A percentile compares a stretch with the other conserved stretches of the same genome.
Evolutionary conservation across 2,888 invertebrate genomes (phyloP).

Genomic region (Volucella inflata): DNA sequence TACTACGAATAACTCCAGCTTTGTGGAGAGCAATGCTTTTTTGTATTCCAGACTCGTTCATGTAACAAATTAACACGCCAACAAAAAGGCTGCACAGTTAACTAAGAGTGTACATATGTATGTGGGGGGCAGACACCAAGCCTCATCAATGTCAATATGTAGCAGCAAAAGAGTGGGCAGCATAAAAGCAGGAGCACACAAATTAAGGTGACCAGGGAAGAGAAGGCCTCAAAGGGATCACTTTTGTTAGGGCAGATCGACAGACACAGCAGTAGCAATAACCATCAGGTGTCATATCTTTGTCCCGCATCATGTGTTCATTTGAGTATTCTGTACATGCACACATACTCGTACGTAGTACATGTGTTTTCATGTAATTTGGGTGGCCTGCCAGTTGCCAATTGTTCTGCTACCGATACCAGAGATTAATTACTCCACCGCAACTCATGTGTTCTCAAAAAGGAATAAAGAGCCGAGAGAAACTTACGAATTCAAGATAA

Average conservation of each 20-base stretch:
- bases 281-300: slow-evolving; percentile 42
- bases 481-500: slow-evolving; percentile 27
- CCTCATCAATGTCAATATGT: slow-evolving; percentile 51
- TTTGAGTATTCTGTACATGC: not conserved
- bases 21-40: slow-evolving; percentile 34
- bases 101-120: not conserved
- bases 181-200: not conserved
- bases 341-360: not conserved
- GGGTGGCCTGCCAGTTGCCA: slow-evolving; percentile 51
- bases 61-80: slow-evolving; percentile 71
- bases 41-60: slow-evolving; percentile 53
- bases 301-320: not conserved
- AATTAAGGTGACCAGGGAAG: slow-evolving; percentile 31
- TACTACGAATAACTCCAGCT: not conserved
- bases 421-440: slow-evolving; percentile 41
- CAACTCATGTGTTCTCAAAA: not conserved
- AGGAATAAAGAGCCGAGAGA: not conserved
- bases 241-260: not conserved
- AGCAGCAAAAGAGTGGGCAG: slow-evolving; percentile 25
- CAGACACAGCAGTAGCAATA: slow-evolving; percentile 35
- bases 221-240: not conserved
- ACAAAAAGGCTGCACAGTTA: slow-evolving; percentile 33
- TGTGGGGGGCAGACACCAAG: slow-evolving; percentile 45
- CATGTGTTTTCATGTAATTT: slow-evolving; percentile 11
- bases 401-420: slow-evolving; percentile 59